phyloP scores from a whole-genome alignment of 2,797 vertebrate genomes.

The Pelodytes ibericus region DNA sequence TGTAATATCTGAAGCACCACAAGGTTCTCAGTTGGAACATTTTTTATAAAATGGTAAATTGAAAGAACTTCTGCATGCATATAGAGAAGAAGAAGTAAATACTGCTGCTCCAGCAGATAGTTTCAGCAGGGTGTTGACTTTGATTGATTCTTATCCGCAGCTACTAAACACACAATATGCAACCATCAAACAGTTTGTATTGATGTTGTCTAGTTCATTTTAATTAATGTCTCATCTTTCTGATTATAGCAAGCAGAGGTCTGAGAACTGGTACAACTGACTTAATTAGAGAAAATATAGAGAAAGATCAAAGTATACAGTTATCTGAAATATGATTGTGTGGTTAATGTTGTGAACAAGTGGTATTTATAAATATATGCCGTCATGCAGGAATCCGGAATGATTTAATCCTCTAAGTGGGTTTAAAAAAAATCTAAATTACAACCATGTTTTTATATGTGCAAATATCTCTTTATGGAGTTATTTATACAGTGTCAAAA shows the following conservation, averaged over 20 bases:
- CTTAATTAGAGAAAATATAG: conserved; percentile 1
- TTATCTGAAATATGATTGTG: conserved; percentile 6
- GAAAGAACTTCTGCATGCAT: conserved; percentile 1
- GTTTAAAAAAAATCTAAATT: too few relatives aligned
- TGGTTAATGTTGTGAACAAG: not conserved
- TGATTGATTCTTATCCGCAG: conserved; percentile 32
- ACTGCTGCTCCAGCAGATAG: conserved; percentile 31
- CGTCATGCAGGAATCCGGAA: not conserved
- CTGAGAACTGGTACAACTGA: not conserved
- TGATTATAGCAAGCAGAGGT: not conserved
- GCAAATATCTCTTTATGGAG: too few relatives aligned
- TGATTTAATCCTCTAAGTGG: too few relatives aligned
- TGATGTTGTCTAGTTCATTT: conserved; percentile 29
- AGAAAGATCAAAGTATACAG: not conserved
- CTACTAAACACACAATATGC: conserved; percentile 40
- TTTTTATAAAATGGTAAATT: conserved; percentile 34
- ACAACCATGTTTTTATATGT: too few relatives aligned
- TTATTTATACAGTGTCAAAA: too few relatives aligned
- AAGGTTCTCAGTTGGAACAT: conserved; percentile 20
- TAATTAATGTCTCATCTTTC: conserved; percentile 34
- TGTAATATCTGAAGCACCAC: conserved; percentile 5
- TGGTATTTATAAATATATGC: not conserved
- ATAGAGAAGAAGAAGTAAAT: conserved; percentile 30
- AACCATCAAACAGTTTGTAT: conserved; percentile 37
- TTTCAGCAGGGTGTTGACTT: conserved; percentile 29